Conservation (phyloP, 2,888 invertebrate species). For the Ennomos fuscantarius region DNA sequence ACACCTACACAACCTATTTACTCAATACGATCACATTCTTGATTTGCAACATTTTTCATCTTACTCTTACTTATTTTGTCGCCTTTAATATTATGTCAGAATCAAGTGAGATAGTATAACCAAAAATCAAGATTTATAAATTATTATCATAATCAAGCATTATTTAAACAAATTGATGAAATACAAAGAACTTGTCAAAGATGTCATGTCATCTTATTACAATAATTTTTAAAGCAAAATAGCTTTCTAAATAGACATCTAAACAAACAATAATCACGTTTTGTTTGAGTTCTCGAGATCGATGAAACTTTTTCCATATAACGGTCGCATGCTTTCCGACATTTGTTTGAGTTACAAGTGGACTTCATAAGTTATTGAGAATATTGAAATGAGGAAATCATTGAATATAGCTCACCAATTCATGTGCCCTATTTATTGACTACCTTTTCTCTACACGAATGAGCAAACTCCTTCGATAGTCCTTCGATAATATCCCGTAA, state of each 20-base stretch:
- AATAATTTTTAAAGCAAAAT: constrained; percentile 5
- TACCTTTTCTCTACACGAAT: constrained; percentile 1
- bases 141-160: too few relatives aligned
- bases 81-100: too few relatives aligned
- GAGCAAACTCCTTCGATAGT: too few relatives aligned
- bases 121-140: too few relatives aligned
- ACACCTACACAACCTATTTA: too few relatives aligned
- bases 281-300: constrained; percentile 47
- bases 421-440: constrained; percentile 27
- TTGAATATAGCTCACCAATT: constrained; percentile 35
- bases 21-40: too few relatives aligned
- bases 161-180: neutral
- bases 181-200: constrained; percentile 3
- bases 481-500: too few relatives aligned
- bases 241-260: constrained; percentile 11
- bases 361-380: constrained; percentile 52
- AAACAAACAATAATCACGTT: constrained; percentile 40
- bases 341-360: constrained; percentile 59
- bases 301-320: constrained; percentile 63
- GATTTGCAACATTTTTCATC: too few relatives aligned
- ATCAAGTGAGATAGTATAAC: too few relatives aligned
- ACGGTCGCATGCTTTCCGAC: constrained; percentile 45
- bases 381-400: constrained; percentile 51
- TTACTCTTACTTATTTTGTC: too few relatives aligned
- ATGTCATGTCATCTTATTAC: constrained; percentile 8